These are phyloP conservation scores for Leptoteleia sp. DNA, from an alignment of 1,140 invertebrate species.

Conservation along the genomic window DNA sequence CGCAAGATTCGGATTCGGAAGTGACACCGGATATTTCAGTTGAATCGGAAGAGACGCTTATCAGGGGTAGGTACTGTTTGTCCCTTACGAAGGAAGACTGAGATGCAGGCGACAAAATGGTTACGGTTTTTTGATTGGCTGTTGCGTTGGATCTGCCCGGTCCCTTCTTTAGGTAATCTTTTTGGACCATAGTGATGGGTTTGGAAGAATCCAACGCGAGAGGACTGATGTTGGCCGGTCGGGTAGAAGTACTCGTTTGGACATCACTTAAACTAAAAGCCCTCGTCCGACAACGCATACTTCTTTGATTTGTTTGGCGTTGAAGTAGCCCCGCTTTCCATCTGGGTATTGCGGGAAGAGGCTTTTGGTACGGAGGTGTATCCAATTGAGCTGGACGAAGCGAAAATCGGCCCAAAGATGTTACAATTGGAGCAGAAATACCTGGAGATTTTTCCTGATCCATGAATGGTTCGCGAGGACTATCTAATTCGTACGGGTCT, in stretches of 20 bases:
- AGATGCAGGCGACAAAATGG: constrained; percentile 72
- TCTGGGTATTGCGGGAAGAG: constrained; percentile 65
- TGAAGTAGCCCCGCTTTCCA: constrained; percentile 78
- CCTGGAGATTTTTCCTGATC: constrained; percentile 72
- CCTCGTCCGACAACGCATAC: constrained; percentile 71
- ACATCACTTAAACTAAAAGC: constrained; percentile 79
- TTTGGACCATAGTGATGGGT: constrained; percentile 60
- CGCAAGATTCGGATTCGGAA: constrained; percentile 24
- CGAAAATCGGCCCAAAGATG: constrained; percentile 68
- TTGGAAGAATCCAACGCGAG: constrained; percentile 69
- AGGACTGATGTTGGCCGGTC: constrained; percentile 67
- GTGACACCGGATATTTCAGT: constrained; percentile 17
- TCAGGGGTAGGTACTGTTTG: constrained; percentile 47
- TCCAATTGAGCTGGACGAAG: constrained; percentile 71
- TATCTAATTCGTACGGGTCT: constrained; percentile 70
- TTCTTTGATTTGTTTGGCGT: constrained; percentile 74
- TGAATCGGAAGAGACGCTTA: constrained; percentile 40
- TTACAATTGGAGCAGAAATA: constrained; percentile 69
- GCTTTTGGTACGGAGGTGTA: constrained; percentile 47
- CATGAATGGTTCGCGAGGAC: constrained; percentile 73
- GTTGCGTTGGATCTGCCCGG: constrained; percentile 12
- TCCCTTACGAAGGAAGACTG: constrained; percentile 28
- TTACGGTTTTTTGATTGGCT: constrained; percentile 72
- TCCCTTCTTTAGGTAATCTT: constrained; percentile 49
- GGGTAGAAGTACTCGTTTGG: constrained; percentile 62